Evolutionary conservation across 2,113 vertebrate species (phyloP).

Genomic region (Nyctibius bracteatus): DNA sequence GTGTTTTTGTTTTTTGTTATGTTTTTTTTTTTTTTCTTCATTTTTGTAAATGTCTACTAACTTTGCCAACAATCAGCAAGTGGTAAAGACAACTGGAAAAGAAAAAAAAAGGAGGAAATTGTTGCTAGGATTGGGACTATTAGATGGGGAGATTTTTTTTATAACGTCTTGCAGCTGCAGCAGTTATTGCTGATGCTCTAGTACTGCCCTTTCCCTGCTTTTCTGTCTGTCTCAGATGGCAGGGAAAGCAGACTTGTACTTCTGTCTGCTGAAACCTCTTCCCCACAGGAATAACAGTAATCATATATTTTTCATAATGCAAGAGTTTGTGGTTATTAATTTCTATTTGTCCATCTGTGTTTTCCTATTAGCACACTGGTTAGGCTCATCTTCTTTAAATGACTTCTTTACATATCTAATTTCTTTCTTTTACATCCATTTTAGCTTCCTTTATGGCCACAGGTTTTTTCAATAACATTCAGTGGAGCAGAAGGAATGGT

Average conservation of each 20-base stretch:
- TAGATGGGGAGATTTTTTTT: neutral
- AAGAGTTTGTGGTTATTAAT: neutral
- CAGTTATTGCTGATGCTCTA: neutral
- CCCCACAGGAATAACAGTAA: neutral
- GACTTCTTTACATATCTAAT: neutral
- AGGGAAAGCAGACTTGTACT: neutral
- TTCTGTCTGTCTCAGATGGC: neutral
- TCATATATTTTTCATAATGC: neutral
- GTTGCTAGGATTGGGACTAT: neutral
- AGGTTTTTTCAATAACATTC: neutral
- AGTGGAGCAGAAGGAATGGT: neutral
- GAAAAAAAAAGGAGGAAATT: neutral
- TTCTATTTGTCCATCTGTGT: neutral
- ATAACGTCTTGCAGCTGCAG: conserved; percentile 24
- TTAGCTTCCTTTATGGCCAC: neutral
- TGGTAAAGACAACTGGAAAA: neutral
- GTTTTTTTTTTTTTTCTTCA: neutral
- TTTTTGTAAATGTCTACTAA: neutral
- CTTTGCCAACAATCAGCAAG: neutral
- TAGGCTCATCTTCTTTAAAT: neutral
- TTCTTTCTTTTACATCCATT: neutral
- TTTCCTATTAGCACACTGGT: neutral
- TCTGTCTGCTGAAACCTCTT: neutral
- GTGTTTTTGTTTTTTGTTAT: neutral
- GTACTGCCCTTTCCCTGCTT: neutral